Evolutionary conservation across 2,113 vertebrate genomes (phyloP).

Genomic region (Falcunculus frontatus): DNA sequence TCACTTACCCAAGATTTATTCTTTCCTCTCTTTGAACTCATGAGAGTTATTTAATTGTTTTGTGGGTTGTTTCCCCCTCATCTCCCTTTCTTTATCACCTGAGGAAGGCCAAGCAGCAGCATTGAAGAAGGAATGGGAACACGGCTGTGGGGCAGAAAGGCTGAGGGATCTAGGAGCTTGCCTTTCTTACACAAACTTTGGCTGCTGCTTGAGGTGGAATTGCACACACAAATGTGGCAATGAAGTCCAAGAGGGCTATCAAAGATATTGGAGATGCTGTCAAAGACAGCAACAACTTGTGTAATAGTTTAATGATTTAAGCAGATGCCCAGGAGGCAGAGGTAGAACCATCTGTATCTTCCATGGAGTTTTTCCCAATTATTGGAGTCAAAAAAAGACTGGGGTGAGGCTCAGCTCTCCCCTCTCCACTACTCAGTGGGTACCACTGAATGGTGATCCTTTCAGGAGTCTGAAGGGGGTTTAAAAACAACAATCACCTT

Average conservation of each 20-base stretch:
- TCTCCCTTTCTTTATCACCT: not conserved
- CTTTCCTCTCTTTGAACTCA: not conserved
- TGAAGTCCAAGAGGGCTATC: not conserved
- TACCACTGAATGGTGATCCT: not conserved
- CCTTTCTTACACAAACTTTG: not conserved
- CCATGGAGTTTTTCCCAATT: not conserved
- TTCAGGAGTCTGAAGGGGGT: not conserved
- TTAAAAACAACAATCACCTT: not conserved
- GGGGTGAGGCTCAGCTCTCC: not conserved
- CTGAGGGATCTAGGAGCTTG: not conserved
- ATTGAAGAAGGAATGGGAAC: not conserved
- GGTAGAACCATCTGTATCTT: not conserved
- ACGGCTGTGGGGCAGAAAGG: not conserved
- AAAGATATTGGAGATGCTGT: not conserved
- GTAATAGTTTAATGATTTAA: not conserved
- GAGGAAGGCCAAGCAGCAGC: not conserved
- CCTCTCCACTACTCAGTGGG: fast-evolving
- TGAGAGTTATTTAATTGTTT: not conserved
- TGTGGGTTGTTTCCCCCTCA: not conserved
- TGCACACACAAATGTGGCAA: not conserved
- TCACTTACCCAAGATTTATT: not conserved
- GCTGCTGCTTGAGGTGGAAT: not conserved
- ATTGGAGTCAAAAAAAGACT: not conserved
- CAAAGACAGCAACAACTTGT: not conserved
- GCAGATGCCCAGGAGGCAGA: not conserved